Conservation (phyloP, 2,888 invertebrate genomes). For the Drosophila barbarae region DNA sequence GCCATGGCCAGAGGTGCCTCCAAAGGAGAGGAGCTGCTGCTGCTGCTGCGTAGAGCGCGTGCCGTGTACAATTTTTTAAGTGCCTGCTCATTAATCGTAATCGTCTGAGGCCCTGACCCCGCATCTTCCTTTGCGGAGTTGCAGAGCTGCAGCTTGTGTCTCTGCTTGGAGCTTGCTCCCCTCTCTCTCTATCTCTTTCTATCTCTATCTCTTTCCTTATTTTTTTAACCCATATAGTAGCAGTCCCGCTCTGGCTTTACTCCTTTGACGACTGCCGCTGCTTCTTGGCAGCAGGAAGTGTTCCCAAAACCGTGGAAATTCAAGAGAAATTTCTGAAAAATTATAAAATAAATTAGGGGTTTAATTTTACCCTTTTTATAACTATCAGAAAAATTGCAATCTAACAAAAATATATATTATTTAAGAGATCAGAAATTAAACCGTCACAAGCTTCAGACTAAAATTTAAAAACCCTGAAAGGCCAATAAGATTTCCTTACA, state of each 20-base stretch:
- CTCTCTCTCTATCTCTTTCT: neutral
- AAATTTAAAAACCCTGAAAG: neutral
- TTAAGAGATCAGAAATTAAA: neutral
- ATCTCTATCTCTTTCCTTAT: neutral
- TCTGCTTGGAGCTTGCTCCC: constrained; percentile 1
- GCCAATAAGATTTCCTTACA: no score
- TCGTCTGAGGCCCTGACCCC: constrained; percentile 56
- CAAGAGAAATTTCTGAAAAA: neutral
- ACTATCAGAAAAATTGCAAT: no score
- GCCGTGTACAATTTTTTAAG: constrained; percentile 64
- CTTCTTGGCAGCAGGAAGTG: neutral
- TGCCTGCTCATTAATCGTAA: constrained; percentile 78
- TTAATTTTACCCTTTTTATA: no score
- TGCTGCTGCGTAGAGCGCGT: constrained; percentile 60
- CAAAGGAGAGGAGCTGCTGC: constrained; percentile 3
- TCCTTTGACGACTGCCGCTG: constrained; percentile 23
- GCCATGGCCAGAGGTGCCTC: neutral
- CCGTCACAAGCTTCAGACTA: neutral
- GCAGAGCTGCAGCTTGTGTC: constrained; percentile 9
- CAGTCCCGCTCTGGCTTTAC: neutral
- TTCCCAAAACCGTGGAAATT: neutral
- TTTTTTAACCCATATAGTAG: constrained; percentile 3
- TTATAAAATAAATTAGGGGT: neutral
- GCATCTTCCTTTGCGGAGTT: neutral
- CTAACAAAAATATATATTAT: neutral